Evolutionary conservation across 2,888 invertebrate species (phyloP).

Genomic region (Callinectes sapidus): DNA sequence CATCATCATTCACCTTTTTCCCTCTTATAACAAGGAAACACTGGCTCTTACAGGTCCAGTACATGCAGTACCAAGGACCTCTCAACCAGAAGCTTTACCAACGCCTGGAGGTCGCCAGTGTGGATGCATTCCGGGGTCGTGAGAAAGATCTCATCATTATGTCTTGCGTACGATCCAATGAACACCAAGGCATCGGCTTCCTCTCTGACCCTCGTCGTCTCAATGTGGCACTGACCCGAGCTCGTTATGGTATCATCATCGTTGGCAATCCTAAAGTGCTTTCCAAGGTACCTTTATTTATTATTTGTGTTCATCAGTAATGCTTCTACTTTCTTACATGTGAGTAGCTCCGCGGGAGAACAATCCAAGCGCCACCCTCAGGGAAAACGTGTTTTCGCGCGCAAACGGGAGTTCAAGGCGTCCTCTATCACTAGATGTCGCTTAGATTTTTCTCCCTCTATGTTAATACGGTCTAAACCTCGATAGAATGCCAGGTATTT

Average conservation of each 20-base stretch:
- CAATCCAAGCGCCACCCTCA: too few species aligned
- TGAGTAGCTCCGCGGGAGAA: too few species aligned
- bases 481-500: too few species aligned
- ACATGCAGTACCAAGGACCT: slow-evolving; percentile 99
- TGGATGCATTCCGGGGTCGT: slow-evolving; percentile 99
- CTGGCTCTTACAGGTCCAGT: slow-evolving; percentile 81
- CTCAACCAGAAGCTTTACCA: slow-evolving; percentile 97
- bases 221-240: slow-evolving; percentile 97
- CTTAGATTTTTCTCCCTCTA: too few species aligned
- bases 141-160: slow-evolving; percentile 99
- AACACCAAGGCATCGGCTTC: slow-evolving; percentile 99
- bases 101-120: slow-evolving; percentile 99
- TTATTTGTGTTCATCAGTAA: not conserved
- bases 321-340: too few species aligned
- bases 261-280: slow-evolving; percentile 99
- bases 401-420: too few species aligned
- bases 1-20: not conserved
- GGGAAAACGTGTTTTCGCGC: too few species aligned
- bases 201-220: slow-evolving; percentile 97
- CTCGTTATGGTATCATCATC: slow-evolving; percentile 97
- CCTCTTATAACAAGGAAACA: not conserved
- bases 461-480: too few species aligned
- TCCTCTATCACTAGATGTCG: too few species aligned
- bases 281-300: slow-evolving; percentile 82
- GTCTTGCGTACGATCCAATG: slow-evolving; percentile 98